These are phyloP conservation scores for Callosobruchus maculatus DNA, from an alignment of 2,888 invertebrate species.

Conservation along the genomic window DNA sequence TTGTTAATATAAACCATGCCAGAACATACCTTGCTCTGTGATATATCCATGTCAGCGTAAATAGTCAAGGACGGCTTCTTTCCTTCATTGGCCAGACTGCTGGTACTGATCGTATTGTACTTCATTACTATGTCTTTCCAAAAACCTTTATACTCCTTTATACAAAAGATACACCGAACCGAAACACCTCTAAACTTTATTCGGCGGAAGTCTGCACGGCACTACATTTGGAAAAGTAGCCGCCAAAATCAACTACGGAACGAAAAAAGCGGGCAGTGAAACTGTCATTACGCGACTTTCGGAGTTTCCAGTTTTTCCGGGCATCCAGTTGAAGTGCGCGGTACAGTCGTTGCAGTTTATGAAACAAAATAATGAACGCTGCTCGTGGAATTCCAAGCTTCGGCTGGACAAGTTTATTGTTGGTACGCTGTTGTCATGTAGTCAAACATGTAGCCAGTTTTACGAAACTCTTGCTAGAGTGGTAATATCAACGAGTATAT, in stretches of 20 bases:
- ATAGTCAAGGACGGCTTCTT: conserved; percentile 66
- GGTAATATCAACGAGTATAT: no score
- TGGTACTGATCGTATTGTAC: conserved; percentile 63
- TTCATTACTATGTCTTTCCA: conserved; percentile 45
- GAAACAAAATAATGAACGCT: conserved; percentile 3
- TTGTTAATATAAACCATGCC: background rate
- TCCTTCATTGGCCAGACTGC: conserved; percentile 63
- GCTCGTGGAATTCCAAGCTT: conserved; percentile 7
- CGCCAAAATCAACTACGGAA: background rate
- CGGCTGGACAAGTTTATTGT: conserved; percentile 5
- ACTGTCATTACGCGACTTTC: background rate
- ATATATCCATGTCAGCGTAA: conserved; percentile 57
- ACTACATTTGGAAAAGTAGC: background rate
- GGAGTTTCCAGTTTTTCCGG: background rate
- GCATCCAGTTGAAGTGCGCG: background rate
- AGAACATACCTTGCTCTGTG: conserved; percentile 54
- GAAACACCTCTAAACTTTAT: background rate
- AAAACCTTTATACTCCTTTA: background rate
- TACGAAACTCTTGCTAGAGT: background rate
- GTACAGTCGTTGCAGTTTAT: background rate
- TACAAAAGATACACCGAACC: background rate
- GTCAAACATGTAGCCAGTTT: background rate
- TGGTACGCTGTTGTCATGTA: conserved; percentile 9
- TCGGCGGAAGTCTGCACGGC: background rate
- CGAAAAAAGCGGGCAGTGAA: background rate